Evolutionary conservation across 2,797 vertebrate genomes (phyloP).

Genomic region (Xyrichtys novacula): DNA sequence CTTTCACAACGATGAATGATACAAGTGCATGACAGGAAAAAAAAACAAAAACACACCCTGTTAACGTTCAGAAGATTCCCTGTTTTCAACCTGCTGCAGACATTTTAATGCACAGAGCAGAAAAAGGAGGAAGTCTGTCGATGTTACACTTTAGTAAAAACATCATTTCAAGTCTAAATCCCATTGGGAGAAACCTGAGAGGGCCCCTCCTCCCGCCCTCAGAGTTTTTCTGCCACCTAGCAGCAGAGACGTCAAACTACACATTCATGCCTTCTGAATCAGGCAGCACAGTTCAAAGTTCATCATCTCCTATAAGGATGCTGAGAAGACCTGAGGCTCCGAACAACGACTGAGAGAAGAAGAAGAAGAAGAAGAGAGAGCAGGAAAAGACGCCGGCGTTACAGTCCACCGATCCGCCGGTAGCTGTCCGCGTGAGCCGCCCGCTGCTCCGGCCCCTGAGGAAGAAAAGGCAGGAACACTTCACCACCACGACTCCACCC

Average conservation of each 20-base stretch:
- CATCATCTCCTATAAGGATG: conserved; percentile 52
- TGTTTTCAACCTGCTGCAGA: conserved; percentile 7
- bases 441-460: conserved; percentile 92
- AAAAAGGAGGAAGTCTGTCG: not conserved
- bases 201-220: too few species aligned
- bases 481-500: conserved; percentile 87
- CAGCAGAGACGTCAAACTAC: conserved; percentile 51
- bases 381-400: conserved; percentile 77
- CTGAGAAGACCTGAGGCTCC: conserved; percentile 6
- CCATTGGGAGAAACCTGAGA: conserved; percentile 47
- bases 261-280: conserved; percentile 44
- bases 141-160: not conserved
- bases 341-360: conserved; percentile 32
- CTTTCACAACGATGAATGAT: conserved; percentile 18
- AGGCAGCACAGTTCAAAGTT: conserved; percentile 33
- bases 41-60: conserved; percentile 19
- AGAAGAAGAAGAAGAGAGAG: conserved; percentile 27
- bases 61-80: conserved; percentile 26
- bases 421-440: conserved; percentile 92
- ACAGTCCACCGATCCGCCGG: conserved; percentile 94
- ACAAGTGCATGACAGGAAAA: conserved; percentile 42
- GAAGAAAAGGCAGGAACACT: conserved; percentile 92
- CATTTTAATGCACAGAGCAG: conserved; percentile 5
- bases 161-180: conserved; percentile 27
- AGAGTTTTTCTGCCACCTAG: conserved; percentile 67